Percentiles rank a stretch among this genome's conserved stretches.
These are phyloP conservation scores for Drosophila lacicola DNA, from an alignment of 2,888 invertebrate genomes.

Conservation along the genomic window DNA sequence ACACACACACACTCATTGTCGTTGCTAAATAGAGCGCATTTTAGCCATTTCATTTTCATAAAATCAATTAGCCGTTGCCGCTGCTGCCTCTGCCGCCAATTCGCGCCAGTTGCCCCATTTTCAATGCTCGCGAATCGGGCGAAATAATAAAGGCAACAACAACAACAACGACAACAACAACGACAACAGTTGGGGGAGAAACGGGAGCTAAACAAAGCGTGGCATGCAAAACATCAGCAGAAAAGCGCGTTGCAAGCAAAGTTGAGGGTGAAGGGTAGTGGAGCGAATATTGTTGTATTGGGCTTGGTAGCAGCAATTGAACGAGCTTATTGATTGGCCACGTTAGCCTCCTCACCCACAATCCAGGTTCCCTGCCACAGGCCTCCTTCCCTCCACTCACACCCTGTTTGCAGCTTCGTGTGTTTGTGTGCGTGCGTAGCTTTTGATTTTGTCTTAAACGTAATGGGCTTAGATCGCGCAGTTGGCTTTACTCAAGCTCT, in stretches of 20 bases:
- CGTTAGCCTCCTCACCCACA: not conserved
- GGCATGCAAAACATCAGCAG: slow-evolving; percentile 49
- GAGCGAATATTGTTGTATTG: slow-evolving; percentile 45
- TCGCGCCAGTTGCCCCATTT: slow-evolving; percentile 52
- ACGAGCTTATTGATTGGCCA: slow-evolving; percentile 60
- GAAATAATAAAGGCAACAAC: slow-evolving; percentile 18
- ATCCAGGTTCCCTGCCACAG: not conserved
- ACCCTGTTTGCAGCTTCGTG: not conserved
- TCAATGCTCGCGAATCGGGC: slow-evolving; percentile 45
- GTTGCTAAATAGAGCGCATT: slow-evolving; percentile 80
- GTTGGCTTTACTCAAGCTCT: slow-evolving; percentile 16
- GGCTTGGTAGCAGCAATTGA: slow-evolving; percentile 49
- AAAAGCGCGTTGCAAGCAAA: slow-evolving; percentile 54
- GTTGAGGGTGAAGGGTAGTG: slow-evolving; percentile 37
- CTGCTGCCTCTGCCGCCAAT: slow-evolving; percentile 25
- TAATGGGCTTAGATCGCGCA: slow-evolving; percentile 53
- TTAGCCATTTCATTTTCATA: slow-evolving; percentile 80
- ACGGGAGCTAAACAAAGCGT: slow-evolving; percentile 46
- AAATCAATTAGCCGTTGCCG: slow-evolving; percentile 66
- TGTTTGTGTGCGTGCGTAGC: slow-evolving; percentile 4
- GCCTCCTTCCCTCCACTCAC: no score
- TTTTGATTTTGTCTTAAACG: slow-evolving; percentile 69
- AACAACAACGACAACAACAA: slow-evolving; percentile 6
- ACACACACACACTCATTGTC: slow-evolving; percentile 57
- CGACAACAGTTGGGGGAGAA: slow-evolving; percentile 9